These are phyloP conservation scores for Brachypterus glaber DNA, from an alignment of 2,888 invertebrate genomes.

Conservation along the genomic window DNA sequence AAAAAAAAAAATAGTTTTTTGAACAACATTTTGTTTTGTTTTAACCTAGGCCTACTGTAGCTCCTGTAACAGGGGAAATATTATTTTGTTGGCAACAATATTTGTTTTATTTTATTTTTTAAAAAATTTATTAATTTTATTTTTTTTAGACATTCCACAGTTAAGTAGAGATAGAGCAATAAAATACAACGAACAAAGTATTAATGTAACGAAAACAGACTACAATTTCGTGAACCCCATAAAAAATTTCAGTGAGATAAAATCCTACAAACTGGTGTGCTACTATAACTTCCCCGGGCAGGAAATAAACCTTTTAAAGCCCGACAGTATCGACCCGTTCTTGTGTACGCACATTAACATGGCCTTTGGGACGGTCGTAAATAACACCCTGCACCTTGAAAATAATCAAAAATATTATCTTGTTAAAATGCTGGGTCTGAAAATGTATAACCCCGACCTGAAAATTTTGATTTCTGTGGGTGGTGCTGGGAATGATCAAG, in stretches of 20 bases:
- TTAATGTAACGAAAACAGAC: conserved; percentile 17
- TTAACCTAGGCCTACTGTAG: too few relatives aligned
- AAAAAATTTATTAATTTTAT: conserved; percentile 6
- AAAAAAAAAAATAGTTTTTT: too few relatives aligned
- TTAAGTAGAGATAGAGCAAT: conserved; percentile 29
- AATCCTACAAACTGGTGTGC: conserved; percentile 46
- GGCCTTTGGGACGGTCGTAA: conserved; percentile 58
- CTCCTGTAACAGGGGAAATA: too few relatives aligned
- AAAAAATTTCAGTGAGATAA: conserved; percentile 9
- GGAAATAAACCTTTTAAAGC: conserved; percentile 25
- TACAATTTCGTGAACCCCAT: conserved; percentile 15
- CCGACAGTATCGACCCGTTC: conserved; percentile 50
- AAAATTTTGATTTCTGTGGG: conserved; percentile 74
- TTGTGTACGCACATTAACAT: conserved; percentile 79
- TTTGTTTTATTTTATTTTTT: too few relatives aligned
- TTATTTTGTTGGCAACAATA: too few relatives aligned
- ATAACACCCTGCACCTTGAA: conserved; percentile 51
- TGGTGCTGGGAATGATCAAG: conserved; percentile 48
- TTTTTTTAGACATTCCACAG: conserved; percentile 23
- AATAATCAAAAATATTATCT: conserved; percentile 31
- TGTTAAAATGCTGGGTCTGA: conserved; percentile 40
- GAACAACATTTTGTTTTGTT: conserved; percentile 10
- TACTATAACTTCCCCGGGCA: conserved; percentile 55
- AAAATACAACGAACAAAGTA: conserved; percentile 25
- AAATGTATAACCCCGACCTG: conserved; percentile 51